Percentiles rank a stretch among this genome's conserved stretches.
Evolutionary conservation across 1,140 invertebrate genomes (phyloP).

Genomic region (Hylyphantes graminicola): DNA sequence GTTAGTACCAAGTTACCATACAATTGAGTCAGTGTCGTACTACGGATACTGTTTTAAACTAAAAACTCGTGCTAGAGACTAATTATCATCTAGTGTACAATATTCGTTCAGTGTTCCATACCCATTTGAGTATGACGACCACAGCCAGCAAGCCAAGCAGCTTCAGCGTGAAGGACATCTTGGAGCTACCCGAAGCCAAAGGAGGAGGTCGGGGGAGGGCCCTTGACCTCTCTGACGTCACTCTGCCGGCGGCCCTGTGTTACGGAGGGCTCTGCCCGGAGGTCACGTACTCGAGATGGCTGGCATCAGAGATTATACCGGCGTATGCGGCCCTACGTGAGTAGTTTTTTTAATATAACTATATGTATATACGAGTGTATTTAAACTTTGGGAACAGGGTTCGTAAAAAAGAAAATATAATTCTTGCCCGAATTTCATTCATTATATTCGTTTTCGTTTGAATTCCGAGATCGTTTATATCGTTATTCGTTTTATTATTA

Average conservation of each 20-base stretch:
- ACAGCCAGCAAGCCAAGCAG: constrained; percentile 46
- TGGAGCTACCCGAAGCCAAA: constrained; percentile 52
- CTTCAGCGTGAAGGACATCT: constrained; percentile 56
- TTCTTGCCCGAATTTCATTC: neutral
- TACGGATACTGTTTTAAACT: no score
- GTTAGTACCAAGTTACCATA: no score
- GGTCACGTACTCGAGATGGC: constrained; percentile 39
- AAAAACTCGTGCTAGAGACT: no score
- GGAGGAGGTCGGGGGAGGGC: constrained; percentile 7
- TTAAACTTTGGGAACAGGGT: neutral
- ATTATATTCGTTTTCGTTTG: no score
- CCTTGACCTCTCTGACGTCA: constrained; percentile 46
- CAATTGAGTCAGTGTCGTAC: no score
- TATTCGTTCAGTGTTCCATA: neutral
- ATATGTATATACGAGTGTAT: neutral
- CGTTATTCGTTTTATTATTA: no score
- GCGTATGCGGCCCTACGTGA: constrained; percentile 52
- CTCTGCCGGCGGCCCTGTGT: constrained; percentile 24
- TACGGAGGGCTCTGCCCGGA: constrained; percentile 47
- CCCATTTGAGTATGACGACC: constrained; percentile 11
- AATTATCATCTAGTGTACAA: neutral
- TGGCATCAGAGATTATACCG: constrained; percentile 43
- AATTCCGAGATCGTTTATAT: no score
- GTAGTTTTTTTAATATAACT: neutral
- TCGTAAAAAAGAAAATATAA: neutral